Evolutionary conservation across 2,888 invertebrate genomes (phyloP), one percentile per base, ranked within the genome.

Genomic region (Latrodectus elegans): DNA sequence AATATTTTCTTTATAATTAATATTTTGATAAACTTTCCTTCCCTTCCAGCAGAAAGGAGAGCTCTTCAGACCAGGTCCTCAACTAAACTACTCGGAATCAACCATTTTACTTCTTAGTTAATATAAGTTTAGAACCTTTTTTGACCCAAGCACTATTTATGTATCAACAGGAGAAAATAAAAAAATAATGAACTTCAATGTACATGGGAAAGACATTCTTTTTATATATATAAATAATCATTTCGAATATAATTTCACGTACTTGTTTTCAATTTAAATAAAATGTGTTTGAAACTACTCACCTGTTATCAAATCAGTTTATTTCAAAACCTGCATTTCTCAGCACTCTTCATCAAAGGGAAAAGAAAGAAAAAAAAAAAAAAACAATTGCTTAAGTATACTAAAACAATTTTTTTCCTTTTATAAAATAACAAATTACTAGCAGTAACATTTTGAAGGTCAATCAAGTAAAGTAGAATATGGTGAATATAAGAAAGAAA

Each of bases 81-180:
- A 60, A 60, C 60, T 60, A 11, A 60, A 12, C 12, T 4, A n/a
- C 12, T 55, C n/a, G 22, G n/a, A 60, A n/a, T 1, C 60, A n/a
- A 60, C 12, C 60, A 60, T 12, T 60, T 60, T 10, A 60, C 12
- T 15, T 38, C 38, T 38, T 38, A 38, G 38, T 60, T 60, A 22
- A 22, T 22, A 22, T 1, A 15, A 60, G 60, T 60, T 60, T 60
- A 60, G 60, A 60, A 60, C 6, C 60, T 80, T 72, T 78, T 78
- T 80, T 64, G 80, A 80, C 60, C 60, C 71, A 26, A 80, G 72
- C 72, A 64, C 55, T 72, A 80, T 80, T 80, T 80, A 71, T 80
- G 80, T 80, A 80, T 72, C 64, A 64, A 71, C 60, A 22, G 55
- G 51, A 10, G 72, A 72, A 80, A 72, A 77, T 67, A 22, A 67